Conservation (phyloP, 2,888 invertebrate genomes). For the Oscheius sp. region DNA sequence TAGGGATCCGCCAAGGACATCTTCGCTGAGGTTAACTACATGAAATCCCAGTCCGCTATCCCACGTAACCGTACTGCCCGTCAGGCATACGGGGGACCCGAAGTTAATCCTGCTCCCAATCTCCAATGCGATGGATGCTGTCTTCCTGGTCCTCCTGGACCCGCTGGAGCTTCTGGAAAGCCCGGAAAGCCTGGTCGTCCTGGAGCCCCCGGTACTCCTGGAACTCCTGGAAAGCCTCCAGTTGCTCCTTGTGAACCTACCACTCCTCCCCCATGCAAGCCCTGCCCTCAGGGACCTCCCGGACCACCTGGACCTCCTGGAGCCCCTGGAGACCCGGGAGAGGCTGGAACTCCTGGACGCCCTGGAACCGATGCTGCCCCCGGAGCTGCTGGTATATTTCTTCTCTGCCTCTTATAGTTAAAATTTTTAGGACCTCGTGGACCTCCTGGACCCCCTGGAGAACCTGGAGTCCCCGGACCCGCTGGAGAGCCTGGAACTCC, state of each 20-base stretch:
- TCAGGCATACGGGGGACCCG: conserved; percentile 67
- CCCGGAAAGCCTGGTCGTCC: conserved; percentile 62
- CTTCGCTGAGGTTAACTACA: conserved; percentile 69
- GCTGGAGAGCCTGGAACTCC: conserved; percentile 61
- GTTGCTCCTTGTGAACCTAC: conserved; percentile 67
- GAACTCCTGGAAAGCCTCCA: conserved; percentile 64
- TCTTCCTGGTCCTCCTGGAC: conserved; percentile 64
- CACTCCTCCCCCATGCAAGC: conserved; percentile 67
- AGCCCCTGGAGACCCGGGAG: conserved; percentile 56
- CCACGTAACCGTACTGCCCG: conserved; percentile 68
- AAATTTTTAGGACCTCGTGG: conserved; percentile 38
- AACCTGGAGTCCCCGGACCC: conserved; percentile 58
- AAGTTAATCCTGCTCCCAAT: conserved; percentile 58
- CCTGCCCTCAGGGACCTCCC: conserved; percentile 66
- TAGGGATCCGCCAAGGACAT: conserved; percentile 70
- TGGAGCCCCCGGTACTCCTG: conserved; percentile 57
- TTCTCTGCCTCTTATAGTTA: background rate
- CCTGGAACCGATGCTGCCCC: conserved; percentile 61
- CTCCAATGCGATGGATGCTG: conserved; percentile 62
- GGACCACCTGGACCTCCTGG: conserved; percentile 56
- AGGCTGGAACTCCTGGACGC: conserved; percentile 59
- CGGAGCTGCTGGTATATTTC: conserved; percentile 48
- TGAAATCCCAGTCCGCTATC: conserved; percentile 63
- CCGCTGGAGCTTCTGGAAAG: conserved; percentile 64
- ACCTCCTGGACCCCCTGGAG: conserved; percentile 48